These are phyloP conservation scores for Abrostola tripartita DNA, from an alignment of 2,888 invertebrate genomes.

Conservation along the genomic window DNA sequence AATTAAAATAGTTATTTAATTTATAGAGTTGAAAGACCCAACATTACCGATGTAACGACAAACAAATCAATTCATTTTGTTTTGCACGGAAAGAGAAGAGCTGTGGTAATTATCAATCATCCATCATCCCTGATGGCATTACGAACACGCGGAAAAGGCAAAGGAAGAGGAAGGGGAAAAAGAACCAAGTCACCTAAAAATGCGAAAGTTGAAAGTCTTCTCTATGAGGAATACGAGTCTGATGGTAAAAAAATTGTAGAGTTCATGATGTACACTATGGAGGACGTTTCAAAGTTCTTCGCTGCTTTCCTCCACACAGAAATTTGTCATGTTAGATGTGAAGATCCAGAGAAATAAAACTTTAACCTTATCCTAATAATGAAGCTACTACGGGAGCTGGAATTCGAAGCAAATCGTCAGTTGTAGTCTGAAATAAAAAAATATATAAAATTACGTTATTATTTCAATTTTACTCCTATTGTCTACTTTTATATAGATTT, in stretches of 20 bases:
- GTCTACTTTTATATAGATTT: too few relatives aligned
- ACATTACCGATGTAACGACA: not conserved
- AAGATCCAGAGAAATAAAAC: slow-evolving; percentile 3
- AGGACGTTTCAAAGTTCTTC: slow-evolving; percentile 71
- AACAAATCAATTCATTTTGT: slow-evolving; percentile 5
- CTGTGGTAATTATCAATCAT: slow-evolving; percentile 60
- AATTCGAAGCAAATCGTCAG: slow-evolving; percentile 37
- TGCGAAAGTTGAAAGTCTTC: slow-evolving; percentile 51
- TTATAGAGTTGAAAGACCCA: not conserved
- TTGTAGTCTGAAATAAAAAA: slow-evolving; percentile 61
- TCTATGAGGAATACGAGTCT: slow-evolving; percentile 67
- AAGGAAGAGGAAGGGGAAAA: not conserved
- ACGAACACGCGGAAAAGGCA: not conserved
- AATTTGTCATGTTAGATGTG: slow-evolving; percentile 64
- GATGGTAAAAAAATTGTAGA: slow-evolving; percentile 55
- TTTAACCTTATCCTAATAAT: slow-evolving; percentile 62
- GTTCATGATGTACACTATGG: slow-evolving; percentile 65
- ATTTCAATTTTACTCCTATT: not conserved
- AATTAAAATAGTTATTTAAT: not conserved
- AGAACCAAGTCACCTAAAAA: not conserved
- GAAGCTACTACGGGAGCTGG: slow-evolving; percentile 62
- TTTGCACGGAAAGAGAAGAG: slow-evolving; percentile 31
- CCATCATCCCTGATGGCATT: slow-evolving; percentile 1
- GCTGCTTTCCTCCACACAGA: slow-evolving; percentile 62
- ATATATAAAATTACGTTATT: not conserved